phyloP scores from a whole-genome alignment of 2,797 vertebrate genomes.

The Lepilemur ruficaudatus region DNA sequence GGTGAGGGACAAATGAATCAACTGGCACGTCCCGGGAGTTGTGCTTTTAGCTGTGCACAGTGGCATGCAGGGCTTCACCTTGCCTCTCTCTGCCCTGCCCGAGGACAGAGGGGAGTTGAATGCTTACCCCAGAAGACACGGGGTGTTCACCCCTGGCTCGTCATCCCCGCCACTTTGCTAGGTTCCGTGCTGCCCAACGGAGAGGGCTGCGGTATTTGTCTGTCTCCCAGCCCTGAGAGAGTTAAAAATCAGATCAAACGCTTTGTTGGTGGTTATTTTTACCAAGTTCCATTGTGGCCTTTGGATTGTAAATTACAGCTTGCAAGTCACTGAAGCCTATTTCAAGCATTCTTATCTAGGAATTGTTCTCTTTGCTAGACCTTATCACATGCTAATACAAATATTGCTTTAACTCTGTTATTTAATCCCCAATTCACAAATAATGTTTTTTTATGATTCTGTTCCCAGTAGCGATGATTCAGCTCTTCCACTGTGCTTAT shows the following conservation, averaged over 20 bases:
- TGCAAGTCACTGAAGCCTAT: background rate
- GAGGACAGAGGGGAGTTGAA: background rate
- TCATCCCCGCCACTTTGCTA: background rate
- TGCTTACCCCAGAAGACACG: background rate
- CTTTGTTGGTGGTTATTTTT: background rate
- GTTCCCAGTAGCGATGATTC: slow-evolving; percentile 56
- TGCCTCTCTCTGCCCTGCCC: background rate
- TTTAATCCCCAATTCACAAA: slow-evolving; percentile 57
- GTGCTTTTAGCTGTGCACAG: background rate
- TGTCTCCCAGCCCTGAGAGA: background rate
- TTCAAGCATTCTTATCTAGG: slow-evolving; percentile 43
- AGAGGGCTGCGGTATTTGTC: background rate
- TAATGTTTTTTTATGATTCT: slow-evolving; percentile 33
- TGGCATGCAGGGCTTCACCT: background rate
- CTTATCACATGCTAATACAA: slow-evolving; percentile 40
- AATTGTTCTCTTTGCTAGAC: slow-evolving; percentile 33
- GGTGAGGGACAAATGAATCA: background rate
- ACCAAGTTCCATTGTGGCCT: slow-evolving; percentile 2
- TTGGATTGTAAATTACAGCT: slow-evolving; percentile 38
- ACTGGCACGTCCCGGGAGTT: no score
- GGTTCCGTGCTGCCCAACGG: background rate
- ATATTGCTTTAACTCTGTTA: slow-evolving; percentile 48
- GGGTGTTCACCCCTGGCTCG: accelerated
- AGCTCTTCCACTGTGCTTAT: background rate
- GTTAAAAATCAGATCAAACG: background rate